Evolutionary conservation across 2,888 invertebrate genomes (phyloP).

Genomic region (Hypomecis atomaria): DNA sequence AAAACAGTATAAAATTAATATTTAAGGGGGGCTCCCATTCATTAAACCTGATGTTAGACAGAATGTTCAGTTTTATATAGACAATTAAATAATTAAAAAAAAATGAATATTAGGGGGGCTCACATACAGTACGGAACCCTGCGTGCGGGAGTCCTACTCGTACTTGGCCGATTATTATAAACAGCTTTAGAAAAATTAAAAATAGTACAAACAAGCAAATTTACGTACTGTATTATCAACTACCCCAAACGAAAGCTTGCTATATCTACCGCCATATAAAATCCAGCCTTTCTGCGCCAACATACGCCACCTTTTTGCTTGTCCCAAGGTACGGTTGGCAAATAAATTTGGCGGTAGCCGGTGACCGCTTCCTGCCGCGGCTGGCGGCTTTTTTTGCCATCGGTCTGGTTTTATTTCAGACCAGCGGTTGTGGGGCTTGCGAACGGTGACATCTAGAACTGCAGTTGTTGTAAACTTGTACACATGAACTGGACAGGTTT

Average conservation of each 20-base stretch:
- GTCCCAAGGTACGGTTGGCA: constrained; percentile 49
- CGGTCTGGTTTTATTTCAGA: constrained; percentile 51
- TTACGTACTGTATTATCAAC: constrained; percentile 22
- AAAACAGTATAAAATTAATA: no score
- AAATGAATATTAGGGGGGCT: no score
- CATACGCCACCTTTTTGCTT: constrained; percentile 29
- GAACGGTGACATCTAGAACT: constrained; percentile 41
- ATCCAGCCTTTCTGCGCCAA: constrained; percentile 26
- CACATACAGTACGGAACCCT: no score
- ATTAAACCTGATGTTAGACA: no score
- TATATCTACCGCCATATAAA: constrained; percentile 33
- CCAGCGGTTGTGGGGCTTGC: constrained; percentile 54
- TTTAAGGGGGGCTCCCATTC: no score
- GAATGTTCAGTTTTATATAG: no score
- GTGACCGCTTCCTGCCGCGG: constrained; percentile 65
- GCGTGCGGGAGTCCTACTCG: no score
- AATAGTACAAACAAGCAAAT: not conserved
- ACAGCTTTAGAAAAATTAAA: no score
- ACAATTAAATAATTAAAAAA: no score
- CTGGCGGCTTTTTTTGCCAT: constrained; percentile 47
- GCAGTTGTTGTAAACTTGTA: constrained; percentile 25
- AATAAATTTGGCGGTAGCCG: constrained; percentile 69
- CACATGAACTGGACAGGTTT: not conserved
- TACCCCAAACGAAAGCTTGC: constrained; percentile 43
- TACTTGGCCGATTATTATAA: no score